Conservation (phyloP, 2,888 invertebrate genomes). For the Lasioglossum malachurum region DNA sequence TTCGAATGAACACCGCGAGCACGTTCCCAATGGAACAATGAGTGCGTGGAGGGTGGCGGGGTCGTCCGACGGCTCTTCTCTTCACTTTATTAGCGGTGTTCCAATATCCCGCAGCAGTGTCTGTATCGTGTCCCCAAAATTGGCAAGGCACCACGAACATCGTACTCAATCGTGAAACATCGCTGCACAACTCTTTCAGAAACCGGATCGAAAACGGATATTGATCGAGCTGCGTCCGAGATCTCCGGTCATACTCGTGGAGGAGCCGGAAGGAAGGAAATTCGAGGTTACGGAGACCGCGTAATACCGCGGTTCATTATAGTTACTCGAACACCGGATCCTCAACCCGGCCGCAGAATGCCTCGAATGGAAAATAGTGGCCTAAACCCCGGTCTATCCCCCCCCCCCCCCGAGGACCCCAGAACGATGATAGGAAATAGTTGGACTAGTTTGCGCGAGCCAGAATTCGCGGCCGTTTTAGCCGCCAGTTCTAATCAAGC, state of each 20-base stretch:
- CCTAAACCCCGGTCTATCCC: not conserved
- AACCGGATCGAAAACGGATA: not conserved
- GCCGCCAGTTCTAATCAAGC: not conserved
- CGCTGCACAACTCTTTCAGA: constrained; percentile 6
- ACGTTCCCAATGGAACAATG: not conserved
- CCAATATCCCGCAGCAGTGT: constrained; percentile 20
- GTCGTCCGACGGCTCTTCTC: not conserved
- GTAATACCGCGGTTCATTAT: constrained; percentile 30
- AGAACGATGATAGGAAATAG: constrained; percentile 44
- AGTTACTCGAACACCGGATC: constrained; percentile 10
- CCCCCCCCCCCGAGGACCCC: not conserved
- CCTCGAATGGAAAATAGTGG: constrained; percentile 25
- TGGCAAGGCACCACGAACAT: constrained; percentile 21
- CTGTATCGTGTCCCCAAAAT: constrained; percentile 19
- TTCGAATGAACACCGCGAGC: constrained; percentile 10
- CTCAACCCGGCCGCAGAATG: constrained; percentile 8
- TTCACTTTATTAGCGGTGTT: constrained; percentile 36
- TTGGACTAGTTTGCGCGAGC: constrained; percentile 33
- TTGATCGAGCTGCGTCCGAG: not conserved
- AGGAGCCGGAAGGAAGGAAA: not conserved
- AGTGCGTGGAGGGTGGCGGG: not conserved
- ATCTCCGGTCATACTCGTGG: not conserved
- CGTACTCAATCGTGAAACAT: constrained; percentile 6
- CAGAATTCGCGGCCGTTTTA: constrained; percentile 22
- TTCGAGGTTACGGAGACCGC: constrained; percentile 7